Base-by-base conservation (phyloP, 2,113 vertebrate species). In the Pavo muticus region DNA sequence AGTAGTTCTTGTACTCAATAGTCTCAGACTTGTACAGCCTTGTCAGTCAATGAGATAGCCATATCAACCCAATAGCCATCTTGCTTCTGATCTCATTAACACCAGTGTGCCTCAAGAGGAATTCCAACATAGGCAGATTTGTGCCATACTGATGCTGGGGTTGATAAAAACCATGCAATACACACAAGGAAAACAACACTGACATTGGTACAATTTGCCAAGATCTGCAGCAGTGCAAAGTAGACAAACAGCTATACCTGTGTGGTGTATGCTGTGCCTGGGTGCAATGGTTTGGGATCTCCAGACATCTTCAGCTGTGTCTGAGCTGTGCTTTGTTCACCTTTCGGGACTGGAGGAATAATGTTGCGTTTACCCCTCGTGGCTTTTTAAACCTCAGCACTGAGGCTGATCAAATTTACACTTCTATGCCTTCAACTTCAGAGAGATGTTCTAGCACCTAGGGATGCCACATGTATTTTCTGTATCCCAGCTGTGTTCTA, bases 11-110 rank as follows among this genome's bases (percentile, higher is more conserved):
- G 24, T 60, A n/a, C 35, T 74, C 67, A 79, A 48, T 70, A 44
- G 11, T 48, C 45, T 67, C 29, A 50, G 68, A 27, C 40, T 52
- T 45, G 14, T 23, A 65, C 24, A 0, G 1, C 7, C 20, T 54
- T 71, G 84, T 11, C 45, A 67, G 6, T 29, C 42, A 64, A 37
- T 4, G 7, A 0, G 0, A 54, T n/a, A 59, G 29, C 16, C 10
- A 11, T n/a, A 32, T 42, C 61, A 63, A 25, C 39, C 18, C 13
- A 32, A 52, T 54, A 47, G 21, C 47, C 44, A 59, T 7, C 37
- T 12, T 84, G 37, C 14, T 87, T 71, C 63, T 90, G 39, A 56
- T 75, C 39, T 84, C 68, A 39, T 52, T 59, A 75, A 14, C 40
- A 48, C 20, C 4, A 1, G 11, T 15, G 18, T 42, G 6, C 54